These are phyloP conservation scores for Drosophila phalerata DNA, from an alignment of 2,888 invertebrate species.

Conservation along the genomic window DNA sequence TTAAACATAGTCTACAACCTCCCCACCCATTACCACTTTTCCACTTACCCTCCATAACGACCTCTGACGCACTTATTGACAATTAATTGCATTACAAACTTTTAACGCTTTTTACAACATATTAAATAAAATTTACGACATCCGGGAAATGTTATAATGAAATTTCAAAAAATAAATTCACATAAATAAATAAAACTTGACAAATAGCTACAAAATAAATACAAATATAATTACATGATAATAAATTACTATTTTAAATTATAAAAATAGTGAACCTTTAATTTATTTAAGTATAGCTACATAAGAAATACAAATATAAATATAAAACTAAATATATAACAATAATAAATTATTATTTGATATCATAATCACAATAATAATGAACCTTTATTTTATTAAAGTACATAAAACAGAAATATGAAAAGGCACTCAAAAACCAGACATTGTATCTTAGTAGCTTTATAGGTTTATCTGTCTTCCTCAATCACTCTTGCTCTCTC, in stretches of 20 bases:
- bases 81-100: conserved; percentile 50
- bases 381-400: conserved; percentile 32
- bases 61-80: conserved; percentile 29
- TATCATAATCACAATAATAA: conserved; percentile 20
- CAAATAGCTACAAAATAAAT: conserved; percentile 14
- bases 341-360: too few relatives aligned
- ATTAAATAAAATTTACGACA: conserved; percentile 19
- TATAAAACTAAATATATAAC: too few relatives aligned
- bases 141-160: conserved; percentile 31
- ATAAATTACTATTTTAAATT: too few relatives aligned
- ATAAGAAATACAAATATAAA: too few relatives aligned
- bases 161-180: conserved; percentile 18
- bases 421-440: conserved; percentile 6
- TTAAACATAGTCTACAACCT: too few relatives aligned
- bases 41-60: too few relatives aligned
- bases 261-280: conserved; percentile 39
- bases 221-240: conserved; percentile 23
- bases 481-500: not conserved
- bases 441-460: conserved; percentile 8
- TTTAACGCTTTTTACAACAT: conserved; percentile 22
- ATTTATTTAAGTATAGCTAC: conserved; percentile 20
- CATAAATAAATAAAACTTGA: not conserved
- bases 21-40: not conserved
- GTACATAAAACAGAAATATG: conserved; percentile 17
- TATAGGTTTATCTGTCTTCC: not conserved